Conservation (phyloP, 2,888 invertebrate genomes). For the Zeuzera pyrina region DNA sequence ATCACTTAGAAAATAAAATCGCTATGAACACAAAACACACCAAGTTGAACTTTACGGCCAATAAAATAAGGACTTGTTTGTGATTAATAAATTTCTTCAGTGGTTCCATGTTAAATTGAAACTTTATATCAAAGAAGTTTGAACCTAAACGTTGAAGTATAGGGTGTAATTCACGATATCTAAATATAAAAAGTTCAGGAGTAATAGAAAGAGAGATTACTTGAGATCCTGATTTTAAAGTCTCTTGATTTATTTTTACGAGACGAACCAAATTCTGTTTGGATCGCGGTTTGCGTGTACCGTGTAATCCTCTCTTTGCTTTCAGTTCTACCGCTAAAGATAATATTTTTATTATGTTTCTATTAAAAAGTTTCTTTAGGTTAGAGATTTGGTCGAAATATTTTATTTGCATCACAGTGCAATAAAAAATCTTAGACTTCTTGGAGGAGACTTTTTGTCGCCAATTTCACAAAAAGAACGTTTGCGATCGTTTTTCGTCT, state of each 20-base stretch:
- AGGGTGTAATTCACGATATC: constrained; percentile 28
- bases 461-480: too few relatives aligned
- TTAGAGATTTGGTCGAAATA: too few relatives aligned
- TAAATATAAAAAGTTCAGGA: constrained; percentile 9
- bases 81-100: constrained; percentile 25
- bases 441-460: too few relatives aligned
- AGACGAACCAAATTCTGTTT: constrained; percentile 33
- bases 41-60: constrained; percentile 28
- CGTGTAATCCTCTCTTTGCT: too few relatives aligned
- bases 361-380: too few relatives aligned
- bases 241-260: constrained; percentile 53
- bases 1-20: constrained; percentile 2
- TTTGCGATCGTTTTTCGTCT: too few relatives aligned
- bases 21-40: constrained; percentile 15
- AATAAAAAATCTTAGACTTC: too few relatives aligned
- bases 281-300: constrained; percentile 22
- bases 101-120: constrained; percentile 21
- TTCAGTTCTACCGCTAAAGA: too few relatives aligned
- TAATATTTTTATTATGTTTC: too few relatives aligned
- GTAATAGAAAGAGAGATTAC: constrained; percentile 42
- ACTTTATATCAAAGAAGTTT: constrained; percentile 19
- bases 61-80: constrained; percentile 32
- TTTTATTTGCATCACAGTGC: too few relatives aligned
- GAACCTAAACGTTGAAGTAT: constrained; percentile 22
- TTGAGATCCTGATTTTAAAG: constrained; percentile 44